Evolutionary conservation across 2,888 invertebrate species (phyloP).

Genomic region (Metalampra italica): DNA sequence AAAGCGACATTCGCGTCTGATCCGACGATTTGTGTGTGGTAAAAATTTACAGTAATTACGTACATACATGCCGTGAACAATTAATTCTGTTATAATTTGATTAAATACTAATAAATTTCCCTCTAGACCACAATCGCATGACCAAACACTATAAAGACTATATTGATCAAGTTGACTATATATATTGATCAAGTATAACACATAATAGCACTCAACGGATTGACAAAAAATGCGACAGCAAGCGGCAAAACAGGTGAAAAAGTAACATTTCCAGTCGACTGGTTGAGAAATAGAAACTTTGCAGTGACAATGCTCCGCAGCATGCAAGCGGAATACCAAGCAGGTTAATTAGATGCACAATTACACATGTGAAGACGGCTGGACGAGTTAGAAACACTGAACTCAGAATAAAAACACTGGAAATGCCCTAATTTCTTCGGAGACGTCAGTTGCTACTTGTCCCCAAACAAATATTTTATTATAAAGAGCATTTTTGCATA

Average conservation of each 20-base stretch:
- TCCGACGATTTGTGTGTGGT: no score
- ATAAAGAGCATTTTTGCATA: no score
- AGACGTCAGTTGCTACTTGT: no score
- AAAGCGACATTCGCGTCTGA: no score
- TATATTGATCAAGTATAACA: no score
- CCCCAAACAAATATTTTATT: no score
- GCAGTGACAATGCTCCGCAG: conserved; percentile 34
- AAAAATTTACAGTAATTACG: no score
- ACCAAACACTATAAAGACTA: background rate
- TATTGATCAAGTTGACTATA: background rate
- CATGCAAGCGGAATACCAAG: conserved; percentile 17
- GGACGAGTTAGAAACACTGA: background rate
- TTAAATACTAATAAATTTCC: background rate
- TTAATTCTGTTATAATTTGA: no score
- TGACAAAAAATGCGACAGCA: background rate
- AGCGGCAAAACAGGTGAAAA: conserved; percentile 15
- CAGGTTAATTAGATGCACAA: conserved; percentile 4
- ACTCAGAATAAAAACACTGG: no score
- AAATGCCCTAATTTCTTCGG: no score
- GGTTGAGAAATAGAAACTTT: conserved; percentile 55
- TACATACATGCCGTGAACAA: no score
- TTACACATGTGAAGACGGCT: background rate
- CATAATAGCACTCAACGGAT: no score
- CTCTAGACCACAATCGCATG: background rate
- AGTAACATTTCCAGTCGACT: conserved; percentile 43